Conservation (phyloP, 92 coral and sea anemone genomes). For the Micromussa lordhowensis region DNA sequence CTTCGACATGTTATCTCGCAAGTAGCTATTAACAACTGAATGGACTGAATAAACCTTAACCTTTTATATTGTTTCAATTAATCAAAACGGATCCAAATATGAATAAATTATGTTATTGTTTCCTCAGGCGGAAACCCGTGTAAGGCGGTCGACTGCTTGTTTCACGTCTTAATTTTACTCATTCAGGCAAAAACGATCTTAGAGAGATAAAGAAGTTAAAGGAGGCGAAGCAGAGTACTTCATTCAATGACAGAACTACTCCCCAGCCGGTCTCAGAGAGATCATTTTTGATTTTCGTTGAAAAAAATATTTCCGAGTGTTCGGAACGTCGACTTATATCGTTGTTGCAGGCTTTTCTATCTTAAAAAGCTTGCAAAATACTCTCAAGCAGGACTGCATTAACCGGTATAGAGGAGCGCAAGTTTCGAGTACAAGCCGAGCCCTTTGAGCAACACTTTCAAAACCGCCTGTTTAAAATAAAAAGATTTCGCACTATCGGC, state of each 20-base stretch:
- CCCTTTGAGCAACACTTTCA: constrained; percentile 12
- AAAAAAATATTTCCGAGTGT: constrained; percentile 9
- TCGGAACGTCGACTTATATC: constrained; percentile 8
- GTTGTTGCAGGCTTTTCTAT: constrained; percentile 14
- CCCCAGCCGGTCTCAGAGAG: constrained; percentile 19
- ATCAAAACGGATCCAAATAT: neutral
- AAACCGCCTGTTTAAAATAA: constrained; percentile 10
- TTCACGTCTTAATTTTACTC: too few species aligned
- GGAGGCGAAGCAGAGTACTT: constrained; percentile 17
- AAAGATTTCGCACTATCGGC: constrained; percentile 10
- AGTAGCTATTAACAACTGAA: constrained; percentile 2
- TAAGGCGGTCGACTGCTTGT: neutral
- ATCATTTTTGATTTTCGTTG: neutral
- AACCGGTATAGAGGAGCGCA: constrained; percentile 8
- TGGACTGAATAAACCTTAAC: too few species aligned
- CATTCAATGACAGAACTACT: too few species aligned
- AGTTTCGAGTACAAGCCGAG: constrained; percentile 5
- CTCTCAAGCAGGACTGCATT: constrained; percentile 10
- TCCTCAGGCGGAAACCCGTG: neutral
- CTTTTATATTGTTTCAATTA: too few species aligned
- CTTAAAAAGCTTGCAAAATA: constrained; percentile 10
- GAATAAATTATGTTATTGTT: neutral
- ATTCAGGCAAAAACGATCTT: too few species aligned
- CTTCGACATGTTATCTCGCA: constrained; percentile 34
- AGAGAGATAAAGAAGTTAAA: too few species aligned